Evolutionary conservation across 2,113 vertebrate species (phyloP).

Genomic region (Actinemys pallida): DNA sequence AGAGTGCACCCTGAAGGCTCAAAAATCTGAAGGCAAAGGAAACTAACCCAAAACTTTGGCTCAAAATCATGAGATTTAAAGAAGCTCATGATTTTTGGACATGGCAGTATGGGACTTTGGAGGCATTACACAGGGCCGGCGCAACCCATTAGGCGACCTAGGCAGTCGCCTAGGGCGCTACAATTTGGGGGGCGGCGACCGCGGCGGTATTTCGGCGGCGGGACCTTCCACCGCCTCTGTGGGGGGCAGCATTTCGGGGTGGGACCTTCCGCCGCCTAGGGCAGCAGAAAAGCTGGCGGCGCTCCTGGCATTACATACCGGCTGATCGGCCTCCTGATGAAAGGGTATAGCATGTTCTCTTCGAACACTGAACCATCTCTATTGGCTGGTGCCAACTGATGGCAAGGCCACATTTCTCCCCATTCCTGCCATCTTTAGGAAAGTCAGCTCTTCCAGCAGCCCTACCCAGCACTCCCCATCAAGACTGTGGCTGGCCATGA

Average conservation of each 20-base stretch:
- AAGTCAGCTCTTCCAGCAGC: background rate
- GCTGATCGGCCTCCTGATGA: background rate
- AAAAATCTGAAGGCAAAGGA: background rate
- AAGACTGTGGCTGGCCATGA: background rate
- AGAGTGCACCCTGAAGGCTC: background rate
- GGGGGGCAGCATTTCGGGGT: no score
- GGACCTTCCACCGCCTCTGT: no score
- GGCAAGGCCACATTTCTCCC: background rate
- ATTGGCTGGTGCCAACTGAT: background rate
- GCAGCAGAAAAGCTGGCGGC: no score
- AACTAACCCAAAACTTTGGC: accelerated
- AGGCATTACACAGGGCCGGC: background rate
- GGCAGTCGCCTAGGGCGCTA: no score
- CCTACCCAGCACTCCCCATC: background rate
- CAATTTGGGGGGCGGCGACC: no score
- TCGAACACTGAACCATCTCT: background rate
- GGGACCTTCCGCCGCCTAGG: no score
- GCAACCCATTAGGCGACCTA: no score
- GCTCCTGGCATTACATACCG: background rate
- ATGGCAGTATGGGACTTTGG: background rate
- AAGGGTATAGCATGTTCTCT: background rate
- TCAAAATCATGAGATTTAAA: background rate
- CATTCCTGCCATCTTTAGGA: background rate
- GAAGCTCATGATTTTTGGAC: background rate
- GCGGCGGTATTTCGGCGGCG: no score